phyloP scores from a whole-genome alignment of 2,888 invertebrate species.

The Harpagoxenus sublaevis region DNA sequence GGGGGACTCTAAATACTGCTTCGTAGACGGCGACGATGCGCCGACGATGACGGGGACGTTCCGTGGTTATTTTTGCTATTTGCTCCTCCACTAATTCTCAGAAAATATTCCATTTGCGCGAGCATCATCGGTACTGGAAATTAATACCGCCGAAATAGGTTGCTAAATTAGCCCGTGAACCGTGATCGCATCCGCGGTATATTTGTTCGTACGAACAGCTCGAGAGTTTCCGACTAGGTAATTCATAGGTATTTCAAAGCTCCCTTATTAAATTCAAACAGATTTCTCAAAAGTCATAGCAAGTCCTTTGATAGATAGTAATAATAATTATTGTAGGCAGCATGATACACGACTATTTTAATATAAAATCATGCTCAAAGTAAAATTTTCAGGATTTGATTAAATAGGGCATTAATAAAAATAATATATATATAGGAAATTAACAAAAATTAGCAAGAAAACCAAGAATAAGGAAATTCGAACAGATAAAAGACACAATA shows the following conservation, averaged over 20 bases:
- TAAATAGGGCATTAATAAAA: background rate
- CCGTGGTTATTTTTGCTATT: slow-evolving; percentile 38
- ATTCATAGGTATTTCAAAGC: background rate
- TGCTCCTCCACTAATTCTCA: slow-evolving; percentile 6
- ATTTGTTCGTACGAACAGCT: background rate
- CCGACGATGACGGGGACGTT: background rate
- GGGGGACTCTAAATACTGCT: slow-evolving; percentile 34
- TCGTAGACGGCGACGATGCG: background rate
- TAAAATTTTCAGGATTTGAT: background rate
- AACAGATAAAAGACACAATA: background rate
- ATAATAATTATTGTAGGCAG: background rate
- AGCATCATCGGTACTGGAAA: background rate
- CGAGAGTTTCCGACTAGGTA: background rate
- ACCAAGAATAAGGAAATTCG: background rate
- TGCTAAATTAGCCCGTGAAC: slow-evolving; percentile 12
- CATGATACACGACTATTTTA: background rate
- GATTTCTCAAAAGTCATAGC: background rate
- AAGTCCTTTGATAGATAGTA: background rate
- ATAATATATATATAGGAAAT: background rate
- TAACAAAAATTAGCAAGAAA: background rate
- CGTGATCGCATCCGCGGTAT: background rate
- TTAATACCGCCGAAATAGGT: background rate
- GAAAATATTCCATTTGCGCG: slow-evolving; percentile 32
- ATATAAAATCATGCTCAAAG: background rate
- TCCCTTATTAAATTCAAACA: slow-evolving; percentile 10